Conservation (phyloP, 2,888 invertebrate genomes). For the Acronicta leporina region DNA sequence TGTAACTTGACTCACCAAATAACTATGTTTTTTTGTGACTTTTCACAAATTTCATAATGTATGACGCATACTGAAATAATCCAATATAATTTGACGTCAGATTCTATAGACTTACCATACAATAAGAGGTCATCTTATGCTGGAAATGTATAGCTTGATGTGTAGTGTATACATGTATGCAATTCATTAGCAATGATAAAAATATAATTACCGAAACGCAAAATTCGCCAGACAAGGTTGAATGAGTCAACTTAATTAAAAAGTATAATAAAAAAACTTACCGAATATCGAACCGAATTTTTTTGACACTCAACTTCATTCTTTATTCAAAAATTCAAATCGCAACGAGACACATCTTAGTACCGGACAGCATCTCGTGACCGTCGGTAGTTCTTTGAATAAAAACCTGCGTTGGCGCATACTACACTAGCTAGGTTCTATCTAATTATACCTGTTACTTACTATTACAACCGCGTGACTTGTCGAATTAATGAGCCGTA, state of each 20-base stretch:
- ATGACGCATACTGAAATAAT: no score
- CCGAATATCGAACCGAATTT: conserved; percentile 21
- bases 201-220: no score
- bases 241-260: not conserved
- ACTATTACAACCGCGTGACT: conserved; percentile 20
- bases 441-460: conserved; percentile 10
- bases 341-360: conserved; percentile 1
- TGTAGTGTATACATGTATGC: no score
- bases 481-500: conserved; percentile 30
- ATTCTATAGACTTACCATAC: no score
- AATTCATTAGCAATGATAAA: no score
- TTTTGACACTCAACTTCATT: conserved; percentile 33
- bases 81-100: no score
- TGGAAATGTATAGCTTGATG: no score
- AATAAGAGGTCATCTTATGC: no score
- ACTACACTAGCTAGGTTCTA: conserved; percentile 6
- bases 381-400: conserved; percentile 5
- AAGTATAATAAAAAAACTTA: conserved; percentile 15
- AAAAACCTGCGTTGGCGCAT: conserved; percentile 1
- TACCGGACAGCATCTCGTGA: conserved; percentile 13
- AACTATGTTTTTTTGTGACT: no score
- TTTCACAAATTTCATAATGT: no score
- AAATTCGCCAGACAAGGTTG: no score
- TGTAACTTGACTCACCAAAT: no score
- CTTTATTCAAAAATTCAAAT: not conserved